phyloP scores from a whole-genome alignment of 2,888 invertebrate genomes.

The Schizotus pectinicornis region DNA sequence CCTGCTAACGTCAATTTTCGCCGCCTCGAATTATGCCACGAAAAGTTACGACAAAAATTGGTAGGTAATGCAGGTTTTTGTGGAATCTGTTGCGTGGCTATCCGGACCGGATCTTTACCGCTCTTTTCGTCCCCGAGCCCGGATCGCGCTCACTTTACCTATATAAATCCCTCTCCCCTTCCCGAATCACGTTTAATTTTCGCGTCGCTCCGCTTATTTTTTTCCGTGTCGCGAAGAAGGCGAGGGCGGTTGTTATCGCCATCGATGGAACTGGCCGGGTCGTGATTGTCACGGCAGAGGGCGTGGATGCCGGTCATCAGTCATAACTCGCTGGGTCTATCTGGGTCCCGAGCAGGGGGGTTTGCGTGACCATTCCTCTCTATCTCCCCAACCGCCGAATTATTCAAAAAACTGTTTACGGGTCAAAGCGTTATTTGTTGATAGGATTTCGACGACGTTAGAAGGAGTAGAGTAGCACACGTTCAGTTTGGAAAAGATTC shows the following conservation, averaged over 20 bases:
- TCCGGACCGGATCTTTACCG: too few species aligned
- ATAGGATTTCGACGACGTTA: too few species aligned
- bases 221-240: conserved; percentile 15
- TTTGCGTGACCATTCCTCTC: conserved; percentile 48
- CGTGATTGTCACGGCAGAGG: conserved; percentile 56
- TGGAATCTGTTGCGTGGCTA: too few species aligned
- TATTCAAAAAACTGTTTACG: conserved; percentile 53
- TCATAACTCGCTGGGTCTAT: conserved; percentile 51
- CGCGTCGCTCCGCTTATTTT: conserved; percentile 4
- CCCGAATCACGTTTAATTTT: not conserved
- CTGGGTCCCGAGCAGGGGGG: conserved; percentile 32
- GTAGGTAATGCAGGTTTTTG: too few species aligned
- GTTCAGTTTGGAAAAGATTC: too few species aligned
- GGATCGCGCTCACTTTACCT: too few species aligned
- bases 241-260: conserved; percentile 19
- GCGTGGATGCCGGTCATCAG: conserved; percentile 58
- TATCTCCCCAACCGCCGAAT: conserved; percentile 47
- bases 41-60: too few species aligned
- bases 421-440: conserved; percentile 54
- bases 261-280: conserved; percentile 40
- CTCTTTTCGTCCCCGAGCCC: too few species aligned
- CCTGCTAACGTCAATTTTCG: not conserved
- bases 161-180: too few species aligned
- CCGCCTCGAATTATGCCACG: too few species aligned
- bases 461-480: too few species aligned